These are phyloP conservation scores for Leguminivora glycinivorella DNA, from an alignment of 1,140 invertebrate species.

Conservation along the genomic window DNA sequence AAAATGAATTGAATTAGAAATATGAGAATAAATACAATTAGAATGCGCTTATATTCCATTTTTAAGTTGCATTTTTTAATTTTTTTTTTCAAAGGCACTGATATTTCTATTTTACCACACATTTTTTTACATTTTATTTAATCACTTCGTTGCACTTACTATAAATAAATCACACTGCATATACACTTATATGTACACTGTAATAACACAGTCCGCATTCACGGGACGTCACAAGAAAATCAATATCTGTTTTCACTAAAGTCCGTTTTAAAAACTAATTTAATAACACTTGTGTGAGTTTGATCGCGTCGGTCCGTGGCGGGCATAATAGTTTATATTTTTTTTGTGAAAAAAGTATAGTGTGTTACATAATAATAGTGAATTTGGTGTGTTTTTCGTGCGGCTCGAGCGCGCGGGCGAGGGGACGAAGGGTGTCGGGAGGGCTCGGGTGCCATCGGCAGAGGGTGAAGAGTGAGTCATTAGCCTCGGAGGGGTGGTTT, in stretches of 20 bases:
- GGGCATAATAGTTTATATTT: slow-evolving; percentile 36
- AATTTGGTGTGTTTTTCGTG: slow-evolving; percentile 63
- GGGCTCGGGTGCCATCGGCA: slow-evolving; percentile 42
- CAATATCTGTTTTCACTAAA: slow-evolving; percentile 47
- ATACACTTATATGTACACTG: slow-evolving; percentile 60
- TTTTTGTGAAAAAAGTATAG: slow-evolving; percentile 45
- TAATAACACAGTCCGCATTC: slow-evolving; percentile 50
- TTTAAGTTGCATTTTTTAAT: background rate
- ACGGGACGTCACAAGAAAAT: slow-evolving; percentile 66
- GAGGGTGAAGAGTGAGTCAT: slow-evolving; percentile 64
- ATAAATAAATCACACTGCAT: slow-evolving; percentile 58
- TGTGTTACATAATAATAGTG: slow-evolving; percentile 66
- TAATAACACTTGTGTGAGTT: slow-evolving; percentile 46
- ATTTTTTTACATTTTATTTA: slow-evolving; percentile 20
- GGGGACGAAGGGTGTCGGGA: slow-evolving; percentile 53
- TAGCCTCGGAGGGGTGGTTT: slow-evolving; percentile 56
- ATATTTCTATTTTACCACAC: slow-evolving; percentile 15
- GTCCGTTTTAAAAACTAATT: slow-evolving; percentile 32
- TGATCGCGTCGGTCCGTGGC: slow-evolving; percentile 32
- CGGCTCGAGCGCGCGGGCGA: slow-evolving; percentile 39
- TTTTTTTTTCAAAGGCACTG: slow-evolving; percentile 40
- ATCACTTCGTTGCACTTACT: slow-evolving; percentile 48
- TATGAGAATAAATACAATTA: background rate
- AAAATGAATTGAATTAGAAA: background rate
- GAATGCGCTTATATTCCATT: background rate